phyloP scores from a whole-genome alignment of 2,888 invertebrate genomes.

The Agrotis puta region DNA sequence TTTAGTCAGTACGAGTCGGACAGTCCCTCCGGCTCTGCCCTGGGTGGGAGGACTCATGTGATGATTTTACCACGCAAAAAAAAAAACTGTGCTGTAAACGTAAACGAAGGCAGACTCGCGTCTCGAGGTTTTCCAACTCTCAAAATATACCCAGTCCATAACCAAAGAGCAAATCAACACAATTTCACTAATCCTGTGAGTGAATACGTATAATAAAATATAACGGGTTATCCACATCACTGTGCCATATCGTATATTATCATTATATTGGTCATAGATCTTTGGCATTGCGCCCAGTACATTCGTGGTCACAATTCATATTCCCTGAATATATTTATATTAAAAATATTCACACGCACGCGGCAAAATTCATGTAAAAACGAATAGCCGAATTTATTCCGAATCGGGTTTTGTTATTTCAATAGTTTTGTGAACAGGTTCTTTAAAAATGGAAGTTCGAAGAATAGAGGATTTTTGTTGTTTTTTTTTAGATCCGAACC shows the following conservation, averaged over 20 bases:
- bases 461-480: neutral
- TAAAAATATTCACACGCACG: slow-evolving; percentile 28
- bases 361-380: slow-evolving; percentile 37
- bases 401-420: slow-evolving; percentile 18
- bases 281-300: slow-evolving; percentile 49
- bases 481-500: neutral
- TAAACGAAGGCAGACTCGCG: too few species aligned
- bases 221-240: slow-evolving; percentile 21
- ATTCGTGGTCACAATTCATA: slow-evolving; percentile 30
- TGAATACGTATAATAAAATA: slow-evolving; percentile 22
- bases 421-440: neutral
- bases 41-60: too few species aligned
- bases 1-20: too few species aligned
- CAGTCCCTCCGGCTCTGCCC: too few species aligned
- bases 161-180: neutral
- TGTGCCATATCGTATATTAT: slow-evolving; percentile 45
- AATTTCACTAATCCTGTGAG: slow-evolving; percentile 19
- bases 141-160: too few species aligned
- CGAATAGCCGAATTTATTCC: slow-evolving; percentile 28
- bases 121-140: too few species aligned
- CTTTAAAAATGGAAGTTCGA: neutral
- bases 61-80: too few species aligned
- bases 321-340: slow-evolving; percentile 47
- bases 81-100: too few species aligned
- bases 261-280: slow-evolving; percentile 57